Evolutionary conservation across 2,888 invertebrate genomes (phyloP), one percentile per base, ranked within the genome.

Genomic region (Pantelozetes paolii): DNA sequence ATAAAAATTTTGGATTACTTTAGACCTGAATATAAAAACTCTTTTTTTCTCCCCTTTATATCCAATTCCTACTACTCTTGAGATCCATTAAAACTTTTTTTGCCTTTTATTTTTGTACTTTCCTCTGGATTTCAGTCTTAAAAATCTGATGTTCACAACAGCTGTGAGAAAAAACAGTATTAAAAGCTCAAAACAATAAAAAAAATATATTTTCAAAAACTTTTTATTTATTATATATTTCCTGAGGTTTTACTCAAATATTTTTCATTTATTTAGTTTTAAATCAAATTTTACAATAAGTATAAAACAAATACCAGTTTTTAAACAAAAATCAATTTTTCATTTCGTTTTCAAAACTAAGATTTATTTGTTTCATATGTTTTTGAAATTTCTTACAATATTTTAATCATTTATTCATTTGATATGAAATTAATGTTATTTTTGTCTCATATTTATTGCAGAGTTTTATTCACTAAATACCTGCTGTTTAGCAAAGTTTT

Each of bases 71-170:
- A 48, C 48, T 48, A 54, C 13, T 57, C 30, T 57, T 57, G 15
- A 57, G 28, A 57, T 57, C 57, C 30, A 57, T 57, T 57, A 57
- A 57, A 57, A 57, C 13, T 30, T 57, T 57, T 26, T 57, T 57
- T 9, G 23, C 13, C 54, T 54, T 26, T 36, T 36, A 23, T 54
- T 54, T 23, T 18, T 50, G 1, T 6, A 20, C 20, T 54, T 54
- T 15, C 26, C 20, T 54, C 26, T 23, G 54, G 54, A 28, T 57
- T 30, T 15, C 15, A 57, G 28, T 15, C 45, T 18, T 11, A 54
- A 8, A 57, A 30, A 57, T n/a, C 15, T 57, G 57, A 57, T 54
- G 57, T 57, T 28, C 13, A 57, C 30, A 57, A 57, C 57, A 57
- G 57, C 57, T 57, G 57, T 23, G 11, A 23, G n/a, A n/a, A n/a